A percentile compares a stretch with the other conserved stretches of the same genome.
Evolutionary conservation across 2,113 vertebrate species (phyloP).

Genomic region (Ctenodactylus gundi): DNA sequence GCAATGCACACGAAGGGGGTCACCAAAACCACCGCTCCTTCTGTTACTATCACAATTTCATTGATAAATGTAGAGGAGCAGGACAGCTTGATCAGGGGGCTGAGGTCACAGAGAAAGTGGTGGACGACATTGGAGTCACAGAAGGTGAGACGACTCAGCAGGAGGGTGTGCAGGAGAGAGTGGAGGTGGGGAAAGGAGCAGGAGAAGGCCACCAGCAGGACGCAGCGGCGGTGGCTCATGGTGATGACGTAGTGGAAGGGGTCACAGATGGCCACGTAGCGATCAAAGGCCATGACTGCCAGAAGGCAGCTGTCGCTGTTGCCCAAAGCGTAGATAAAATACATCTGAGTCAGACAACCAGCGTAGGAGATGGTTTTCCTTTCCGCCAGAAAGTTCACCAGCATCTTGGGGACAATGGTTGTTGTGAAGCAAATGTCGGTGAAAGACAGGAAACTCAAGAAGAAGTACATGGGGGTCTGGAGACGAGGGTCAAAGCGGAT

Average conservation of each 20-base stretch:
- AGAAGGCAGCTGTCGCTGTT: conserved; percentile 68
- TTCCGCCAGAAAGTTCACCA: conserved; percentile 61
- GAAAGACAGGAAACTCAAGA: conserved; percentile 59
- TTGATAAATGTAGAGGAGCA: conserved; percentile 66
- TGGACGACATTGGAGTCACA: conserved; percentile 57
- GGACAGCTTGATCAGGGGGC: conserved; percentile 67
- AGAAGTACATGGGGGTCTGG: too few species aligned
- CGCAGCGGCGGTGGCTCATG: too few species aligned
- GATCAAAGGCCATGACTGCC: conserved; percentile 72
- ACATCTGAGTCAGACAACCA: conserved; percentile 73
- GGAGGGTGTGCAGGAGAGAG: conserved; percentile 63
- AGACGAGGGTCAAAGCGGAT: too few species aligned
- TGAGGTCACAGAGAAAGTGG: conserved; percentile 72
- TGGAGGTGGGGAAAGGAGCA: conserved; percentile 62
- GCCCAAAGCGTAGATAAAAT: conserved; percentile 68
- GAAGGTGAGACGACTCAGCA: conserved; percentile 63
- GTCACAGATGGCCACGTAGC: conserved; percentile 65
- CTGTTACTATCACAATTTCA: conserved; percentile 54
- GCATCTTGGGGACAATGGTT: conserved; percentile 67
- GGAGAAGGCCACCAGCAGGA: too few species aligned
- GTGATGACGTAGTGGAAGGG: too few species aligned
- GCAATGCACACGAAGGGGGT: conserved; percentile 65
- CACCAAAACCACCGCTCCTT: conserved; percentile 50
- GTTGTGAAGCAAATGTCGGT: conserved; percentile 68
- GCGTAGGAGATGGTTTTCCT: conserved; percentile 68